Evolutionary conservation across 2,888 invertebrate genomes (phyloP).

Genomic region (Agonopterix heracliana): DNA sequence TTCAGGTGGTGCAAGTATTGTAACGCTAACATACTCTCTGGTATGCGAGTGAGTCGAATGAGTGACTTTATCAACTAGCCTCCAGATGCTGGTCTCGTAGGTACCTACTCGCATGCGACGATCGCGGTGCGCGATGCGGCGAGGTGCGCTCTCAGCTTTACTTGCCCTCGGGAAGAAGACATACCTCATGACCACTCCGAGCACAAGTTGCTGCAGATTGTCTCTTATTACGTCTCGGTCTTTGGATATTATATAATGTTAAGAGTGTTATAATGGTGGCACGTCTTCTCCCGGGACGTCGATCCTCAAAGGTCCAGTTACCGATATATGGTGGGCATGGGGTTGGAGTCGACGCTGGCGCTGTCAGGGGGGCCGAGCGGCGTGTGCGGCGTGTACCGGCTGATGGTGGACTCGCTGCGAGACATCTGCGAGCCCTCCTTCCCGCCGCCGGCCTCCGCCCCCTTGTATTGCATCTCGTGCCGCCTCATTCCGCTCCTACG

Average conservation of each 20-base stretch:
- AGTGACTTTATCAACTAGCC: slow-evolving; percentile 22
- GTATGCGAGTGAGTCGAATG: neutral
- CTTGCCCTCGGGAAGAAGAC: slow-evolving; percentile 52
- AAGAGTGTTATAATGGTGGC: no score
- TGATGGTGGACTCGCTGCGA: slow-evolving; percentile 84
- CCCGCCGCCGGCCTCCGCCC: slow-evolving; percentile 48
- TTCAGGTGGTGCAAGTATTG: neutral
- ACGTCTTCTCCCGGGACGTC: slow-evolving; percentile 46
- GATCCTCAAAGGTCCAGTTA: slow-evolving; percentile 63
- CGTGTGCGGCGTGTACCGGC: slow-evolving; percentile 68
- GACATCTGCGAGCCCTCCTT: slow-evolving; percentile 78
- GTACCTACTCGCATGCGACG: slow-evolving; percentile 70
- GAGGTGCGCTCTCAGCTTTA: slow-evolving; percentile 57
- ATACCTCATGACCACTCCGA: slow-evolving; percentile 20
- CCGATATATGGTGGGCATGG: slow-evolving; percentile 93
- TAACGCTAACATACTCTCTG: neutral
- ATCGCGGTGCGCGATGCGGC: slow-evolving; percentile 66
- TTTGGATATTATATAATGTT: no score
- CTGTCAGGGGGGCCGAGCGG: slow-evolving; percentile 79
- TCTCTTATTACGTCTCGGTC: neutral
- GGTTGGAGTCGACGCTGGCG: slow-evolving; percentile 90
- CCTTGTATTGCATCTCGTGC: slow-evolving; percentile 60
- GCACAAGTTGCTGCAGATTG: neutral
- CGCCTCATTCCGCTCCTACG: slow-evolving; percentile 66
- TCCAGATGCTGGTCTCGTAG: slow-evolving; percentile 31